phyloP scores from a whole-genome alignment of 2,888 invertebrate genomes.

The Dolichomitus sp. region DNA sequence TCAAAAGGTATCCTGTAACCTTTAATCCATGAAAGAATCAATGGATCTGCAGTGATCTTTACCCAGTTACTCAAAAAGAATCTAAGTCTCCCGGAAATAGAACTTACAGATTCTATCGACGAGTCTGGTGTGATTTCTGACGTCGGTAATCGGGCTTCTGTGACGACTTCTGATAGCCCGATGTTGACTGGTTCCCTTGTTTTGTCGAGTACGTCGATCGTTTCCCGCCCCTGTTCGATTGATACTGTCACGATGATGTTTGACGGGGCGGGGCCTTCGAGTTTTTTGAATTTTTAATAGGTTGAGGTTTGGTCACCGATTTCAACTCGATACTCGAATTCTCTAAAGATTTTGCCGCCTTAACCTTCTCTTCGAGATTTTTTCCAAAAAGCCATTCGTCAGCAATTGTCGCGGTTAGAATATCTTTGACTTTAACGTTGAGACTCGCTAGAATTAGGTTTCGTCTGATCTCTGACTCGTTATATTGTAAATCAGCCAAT shows the following conservation, averaged over 20 bases:
- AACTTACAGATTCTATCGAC: slow-evolving; percentile 17
- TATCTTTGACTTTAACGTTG: slow-evolving; percentile 50
- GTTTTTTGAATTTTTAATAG: slow-evolving; percentile 51
- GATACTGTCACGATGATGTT: background rate
- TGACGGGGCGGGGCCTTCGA: slow-evolving; percentile 54
- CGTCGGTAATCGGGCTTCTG: background rate
- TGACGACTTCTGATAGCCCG: no score
- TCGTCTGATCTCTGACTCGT: no score
- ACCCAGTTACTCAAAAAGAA: slow-evolving; percentile 19
- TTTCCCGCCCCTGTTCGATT: background rate
- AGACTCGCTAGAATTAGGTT: no score
- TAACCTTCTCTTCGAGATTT: slow-evolving; percentile 55
- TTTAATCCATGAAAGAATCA: background rate
- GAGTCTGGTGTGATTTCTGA: background rate
- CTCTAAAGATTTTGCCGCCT: slow-evolving; percentile 50
- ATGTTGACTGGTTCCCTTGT: background rate
- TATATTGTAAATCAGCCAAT: no score
- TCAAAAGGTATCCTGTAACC: no score
- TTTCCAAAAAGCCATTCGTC: slow-evolving; percentile 46
- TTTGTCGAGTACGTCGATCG: background rate
- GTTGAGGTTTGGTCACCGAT: background rate
- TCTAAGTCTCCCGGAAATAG: slow-evolving; percentile 38
- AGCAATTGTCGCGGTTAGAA: slow-evolving; percentile 21
- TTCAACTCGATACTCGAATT: slow-evolving; percentile 39
- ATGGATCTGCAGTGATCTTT: slow-evolving; percentile 19